A percentile compares a stretch with the other conserved stretches of the same genome.
These are phyloP conservation scores for Triplophysa tibetana DNA, from an alignment of 2,113 vertebrate species.

Conservation along the genomic window DNA sequence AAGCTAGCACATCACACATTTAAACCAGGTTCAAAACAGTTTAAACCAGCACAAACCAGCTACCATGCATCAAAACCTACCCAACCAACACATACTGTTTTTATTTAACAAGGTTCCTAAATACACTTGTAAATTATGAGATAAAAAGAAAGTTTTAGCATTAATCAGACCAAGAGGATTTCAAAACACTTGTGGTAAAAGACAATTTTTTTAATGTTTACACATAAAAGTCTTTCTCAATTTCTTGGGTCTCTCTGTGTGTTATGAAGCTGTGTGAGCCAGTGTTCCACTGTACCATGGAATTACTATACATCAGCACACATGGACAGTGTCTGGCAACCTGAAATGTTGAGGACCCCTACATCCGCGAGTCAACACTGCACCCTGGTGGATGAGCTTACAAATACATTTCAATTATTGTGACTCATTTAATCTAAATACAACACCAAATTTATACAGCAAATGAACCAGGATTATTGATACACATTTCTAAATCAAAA, in stretches of 20 bases:
- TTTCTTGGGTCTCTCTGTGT: neutral
- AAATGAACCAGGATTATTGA: neutral
- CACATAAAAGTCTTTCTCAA: neutral
- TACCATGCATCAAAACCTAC: too few relatives aligned
- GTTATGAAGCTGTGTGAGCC: neutral
- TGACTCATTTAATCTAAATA: too few relatives aligned
- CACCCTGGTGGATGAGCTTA: constrained; percentile 28
- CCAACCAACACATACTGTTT: too few relatives aligned
- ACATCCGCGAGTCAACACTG: constrained; percentile 9
- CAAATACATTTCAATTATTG: neutral
- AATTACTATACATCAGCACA: neutral
- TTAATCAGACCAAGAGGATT: neutral
- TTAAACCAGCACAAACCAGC: too few relatives aligned
- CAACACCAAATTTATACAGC: neutral
- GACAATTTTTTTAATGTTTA: too few relatives aligned
- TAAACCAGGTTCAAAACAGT: too few relatives aligned
- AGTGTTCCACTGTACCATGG: constrained; percentile 23
- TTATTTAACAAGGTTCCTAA: too few relatives aligned
- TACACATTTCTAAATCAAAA: too few relatives aligned
- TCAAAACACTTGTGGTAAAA: neutral
- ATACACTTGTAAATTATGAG: too few relatives aligned
- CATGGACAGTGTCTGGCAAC: neutral
- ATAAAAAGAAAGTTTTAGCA: neutral
- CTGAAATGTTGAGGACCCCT: neutral
- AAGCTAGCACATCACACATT: too few relatives aligned